phyloP scores from a whole-genome alignment of 2,113 vertebrate species.

The Phycodurus eques region DNA sequence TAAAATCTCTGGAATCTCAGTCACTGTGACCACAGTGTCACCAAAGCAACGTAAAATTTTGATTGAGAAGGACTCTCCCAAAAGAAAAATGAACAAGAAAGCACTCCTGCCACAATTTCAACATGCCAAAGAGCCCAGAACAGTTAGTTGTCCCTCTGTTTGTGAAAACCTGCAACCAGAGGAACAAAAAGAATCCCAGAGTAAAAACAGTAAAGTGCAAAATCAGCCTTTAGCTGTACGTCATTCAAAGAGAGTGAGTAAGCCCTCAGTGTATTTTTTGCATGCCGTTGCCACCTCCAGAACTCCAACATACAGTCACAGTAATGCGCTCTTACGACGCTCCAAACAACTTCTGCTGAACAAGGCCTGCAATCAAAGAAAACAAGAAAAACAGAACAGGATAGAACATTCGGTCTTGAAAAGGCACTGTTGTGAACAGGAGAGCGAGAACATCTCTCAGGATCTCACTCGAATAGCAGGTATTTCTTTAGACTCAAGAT shows the following conservation, averaged over 20 bases:
- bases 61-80: slow-evolving; percentile 70
- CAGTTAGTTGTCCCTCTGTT: slow-evolving; percentile 42
- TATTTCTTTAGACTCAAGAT: slow-evolving; percentile 80
- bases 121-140: slow-evolving; percentile 59
- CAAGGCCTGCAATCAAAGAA: slow-evolving; percentile 75
- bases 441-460: slow-evolving; percentile 38
- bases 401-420: slow-evolving; percentile 25
- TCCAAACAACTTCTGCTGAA: slow-evolving; percentile 82
- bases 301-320: slow-evolving; percentile 79
- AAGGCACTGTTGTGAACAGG: slow-evolving; percentile 12
- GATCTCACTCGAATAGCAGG: slow-evolving; percentile 64
- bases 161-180: slow-evolving; percentile 27
- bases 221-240: slow-evolving; percentile 68
- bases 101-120: slow-evolving; percentile 40
- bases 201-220: slow-evolving; percentile 15
- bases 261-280: slow-evolving; percentile 83
- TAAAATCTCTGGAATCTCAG: slow-evolving; percentile 92
- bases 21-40: slow-evolving; percentile 84
- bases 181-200: slow-evolving; percentile 20
- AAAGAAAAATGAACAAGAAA: slow-evolving; percentile 37
- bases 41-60: slow-evolving; percentile 86
- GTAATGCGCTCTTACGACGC: slow-evolving; percentile 81
- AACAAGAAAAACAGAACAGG: slow-evolving; percentile 59
- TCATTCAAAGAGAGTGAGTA: slow-evolving; percentile 83
- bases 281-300: slow-evolving; percentile 83